Evolutionary conservation across 2,797 vertebrate species (phyloP), one percentile per base, ranked within the genome.

Genomic region (Enoplosus armatus): DNA sequence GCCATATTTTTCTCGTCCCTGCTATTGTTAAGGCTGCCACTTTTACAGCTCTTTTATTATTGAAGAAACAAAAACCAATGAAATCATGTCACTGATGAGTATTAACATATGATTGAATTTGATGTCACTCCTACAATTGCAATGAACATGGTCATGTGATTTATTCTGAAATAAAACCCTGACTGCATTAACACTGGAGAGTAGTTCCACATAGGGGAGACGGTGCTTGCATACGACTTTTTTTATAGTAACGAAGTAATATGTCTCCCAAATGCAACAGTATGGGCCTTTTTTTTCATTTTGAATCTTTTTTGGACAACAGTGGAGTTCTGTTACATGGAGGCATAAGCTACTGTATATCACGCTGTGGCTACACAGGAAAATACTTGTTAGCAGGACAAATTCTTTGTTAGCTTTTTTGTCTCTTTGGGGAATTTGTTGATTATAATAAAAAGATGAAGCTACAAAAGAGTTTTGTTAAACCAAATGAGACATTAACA

Each of bases 391-490:
- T n/a, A 59, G 33, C 9, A 58, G 20, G n/a, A 53, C 8, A 35
- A 66, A 51, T 31, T 29, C 9, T 51, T 26, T 43, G 26, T 43
- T 53, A 31, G 3, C n/a, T n/a, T 31, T 50, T 33, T 43, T 55
- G 60, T 58, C 26, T 58, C 45, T 53, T 72, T 54, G 12, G 50
- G n/a, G 66, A 56, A 31, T 58, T 26, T 55, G 37, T 22, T 62
- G 9, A 39, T 26, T 47, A 26, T 14, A 53, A 26, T 12, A 53
- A 43, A 31, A 67, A 47, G 43, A 45, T 22, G n/a, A 26, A 61
- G 50, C 20, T 39, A 29, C 39, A 55, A 29, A n/a, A 35, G 12
- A 27, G 29, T 29, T 53, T 62, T 26, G 11, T 31, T 31, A 27
- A 63, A 51, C n/a, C 39, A 66, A 33, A 24, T n/a, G 10, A 60